These are phyloP conservation scores for Paramuricea clavata DNA, from an alignment of 92 coral and sea anemone genomes.

Conservation along the genomic window DNA sequence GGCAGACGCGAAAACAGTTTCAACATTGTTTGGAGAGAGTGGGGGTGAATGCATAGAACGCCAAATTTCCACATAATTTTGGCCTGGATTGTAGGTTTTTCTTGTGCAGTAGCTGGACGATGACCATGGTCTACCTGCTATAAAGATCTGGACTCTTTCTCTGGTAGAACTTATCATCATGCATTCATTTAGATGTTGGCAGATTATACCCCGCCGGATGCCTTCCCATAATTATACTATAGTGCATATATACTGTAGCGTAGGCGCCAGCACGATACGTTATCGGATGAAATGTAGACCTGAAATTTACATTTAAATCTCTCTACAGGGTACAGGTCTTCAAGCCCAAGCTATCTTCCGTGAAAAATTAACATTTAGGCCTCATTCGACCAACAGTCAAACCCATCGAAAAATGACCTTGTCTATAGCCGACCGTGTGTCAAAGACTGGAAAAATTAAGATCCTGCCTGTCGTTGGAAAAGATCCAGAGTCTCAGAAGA, in stretches of 20 bases:
- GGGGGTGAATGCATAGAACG: no score
- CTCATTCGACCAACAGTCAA: constrained; percentile 97
- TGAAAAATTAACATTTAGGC: constrained; percentile 96
- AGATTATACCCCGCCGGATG: not conserved
- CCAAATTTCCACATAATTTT: no score
- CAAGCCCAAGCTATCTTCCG: constrained; percentile 96
- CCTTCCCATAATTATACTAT: no score
- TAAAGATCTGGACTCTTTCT: no score
- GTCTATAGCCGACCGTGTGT: constrained; percentile 96
- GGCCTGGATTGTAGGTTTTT: no score
- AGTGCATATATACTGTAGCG: not conserved
- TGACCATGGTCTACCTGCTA: no score
- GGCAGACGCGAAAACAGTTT: no score
- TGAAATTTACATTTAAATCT: not conserved
- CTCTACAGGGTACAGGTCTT: constrained; percentile 91
- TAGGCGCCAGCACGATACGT: not conserved
- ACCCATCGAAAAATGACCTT: constrained; percentile 96
- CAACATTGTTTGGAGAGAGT: no score
- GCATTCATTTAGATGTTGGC: no score
- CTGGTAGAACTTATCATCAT: no score
- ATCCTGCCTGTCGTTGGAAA: constrained; percentile 90
- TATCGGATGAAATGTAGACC: not conserved
- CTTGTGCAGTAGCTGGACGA: no score
- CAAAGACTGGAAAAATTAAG: constrained; percentile 90
- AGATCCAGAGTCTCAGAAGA: constrained; percentile 95